Evolutionary conservation across 2,797 vertebrate species (phyloP), one percentile per base, ranked within the genome.

Genomic region (Odontamblyopus lacepedii): DNA sequence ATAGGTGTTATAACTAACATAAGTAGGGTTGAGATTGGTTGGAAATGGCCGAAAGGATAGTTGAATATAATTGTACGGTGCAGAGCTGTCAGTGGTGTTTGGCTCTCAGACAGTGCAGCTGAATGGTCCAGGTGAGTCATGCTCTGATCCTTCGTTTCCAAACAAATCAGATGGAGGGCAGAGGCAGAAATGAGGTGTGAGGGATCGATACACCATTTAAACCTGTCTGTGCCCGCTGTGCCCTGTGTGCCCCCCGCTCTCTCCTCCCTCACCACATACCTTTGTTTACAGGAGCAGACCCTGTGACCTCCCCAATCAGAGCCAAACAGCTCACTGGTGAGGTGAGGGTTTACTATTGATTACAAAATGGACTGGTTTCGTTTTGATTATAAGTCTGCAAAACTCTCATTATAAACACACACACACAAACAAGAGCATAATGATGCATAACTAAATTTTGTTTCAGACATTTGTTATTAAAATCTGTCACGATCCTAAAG

Each of bases 161-260:
- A 83, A 86, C 71, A 83, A 85, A 86, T 87, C 76, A 86, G 44
- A 26, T 80, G 81, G 71, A 83, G 79, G 68, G 79, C 63, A 76
- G 72, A 83, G 68, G 77, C 74, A 71, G 72, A 82, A 83, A 85
- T 80, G 79, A 88, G 76, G 68, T 84, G 77, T 72, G 71, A 35
- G 61, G 75, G 84, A 85, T 92, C 88, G 83, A 84, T 89, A 87
- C 75, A 79, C 78, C 73, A 78, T 87, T 83, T 80, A 82, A 87
- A 81, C 71, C 70, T 66, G 76, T 69, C 74, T 80, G 67, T 57
- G 26, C 70, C 62, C 9, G 0, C 44, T 74, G 70, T 80, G 72
- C 55, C 53, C 73, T 74, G 73, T 76, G 77, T 80, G 63, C 67
- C 77, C 77, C 29, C 60, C 0, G 7, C 16, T 60, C 57, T 30